A percentile compares a stretch with the other conserved stretches of the same genome.
Evolutionary conservation across 2,113 vertebrate genomes (phyloP).

Genomic region (Peucedramus taeniatus): DNA sequence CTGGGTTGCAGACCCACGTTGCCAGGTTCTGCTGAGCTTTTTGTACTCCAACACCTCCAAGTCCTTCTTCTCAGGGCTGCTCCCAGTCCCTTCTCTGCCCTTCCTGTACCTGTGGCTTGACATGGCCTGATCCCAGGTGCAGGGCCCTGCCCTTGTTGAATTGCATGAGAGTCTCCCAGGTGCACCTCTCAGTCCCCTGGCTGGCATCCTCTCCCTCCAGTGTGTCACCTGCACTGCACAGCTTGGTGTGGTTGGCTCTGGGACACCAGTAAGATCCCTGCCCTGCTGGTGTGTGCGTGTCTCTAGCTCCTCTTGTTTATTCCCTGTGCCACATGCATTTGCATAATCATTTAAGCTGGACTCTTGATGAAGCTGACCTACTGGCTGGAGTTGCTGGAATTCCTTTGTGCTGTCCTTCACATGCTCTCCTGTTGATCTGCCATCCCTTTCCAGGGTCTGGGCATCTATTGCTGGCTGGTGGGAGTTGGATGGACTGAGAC

Average conservation of each 20-base stretch:
- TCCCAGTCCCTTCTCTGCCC: not conserved
- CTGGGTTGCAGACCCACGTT: not conserved
- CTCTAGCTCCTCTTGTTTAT: not conserved
- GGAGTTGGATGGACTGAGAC: not conserved
- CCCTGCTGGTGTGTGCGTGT: not conserved
- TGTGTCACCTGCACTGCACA: not conserved
- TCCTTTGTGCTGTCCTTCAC: not conserved
- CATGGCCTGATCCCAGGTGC: not conserved
- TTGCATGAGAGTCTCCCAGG: not conserved
- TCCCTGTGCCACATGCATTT: not conserved
- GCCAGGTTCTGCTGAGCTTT: not conserved
- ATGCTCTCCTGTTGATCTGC: not conserved
- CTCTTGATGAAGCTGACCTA: not conserved
- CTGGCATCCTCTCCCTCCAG: not conserved
- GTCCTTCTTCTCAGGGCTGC: not conserved
- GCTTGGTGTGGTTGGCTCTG: not conserved
- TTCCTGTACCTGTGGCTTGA: not conserved
- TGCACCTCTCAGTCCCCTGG: not conserved
- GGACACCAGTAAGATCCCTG: not conserved
- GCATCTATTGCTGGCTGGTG: not conserved
- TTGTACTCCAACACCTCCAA: not conserved
- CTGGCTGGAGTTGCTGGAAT: not conserved
- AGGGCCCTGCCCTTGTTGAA: not conserved
- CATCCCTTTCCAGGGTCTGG: not conserved
- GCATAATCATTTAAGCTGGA: not conserved